Evolutionary conservation across 2,888 invertebrate species (phyloP), one percentile per base, ranked within the genome.

Genomic region (Diploptera punctata): DNA sequence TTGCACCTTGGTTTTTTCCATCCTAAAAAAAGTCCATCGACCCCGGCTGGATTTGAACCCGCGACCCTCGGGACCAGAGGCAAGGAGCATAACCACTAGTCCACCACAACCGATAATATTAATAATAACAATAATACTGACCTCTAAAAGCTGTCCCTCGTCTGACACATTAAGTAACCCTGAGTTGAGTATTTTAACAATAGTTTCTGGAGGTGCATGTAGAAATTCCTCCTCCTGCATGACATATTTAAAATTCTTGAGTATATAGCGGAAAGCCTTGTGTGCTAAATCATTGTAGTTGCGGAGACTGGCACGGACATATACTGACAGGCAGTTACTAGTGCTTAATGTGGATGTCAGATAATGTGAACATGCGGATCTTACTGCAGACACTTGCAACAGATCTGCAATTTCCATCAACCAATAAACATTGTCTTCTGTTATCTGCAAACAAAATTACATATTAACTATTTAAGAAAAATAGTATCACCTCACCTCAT

Each of bases 361-460:
- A 76, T 78, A 80, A 75, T 79, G 78, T 9, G 77, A 75, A 70
- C 79, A 80, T 33, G 78, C 73, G 65, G 78, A 76, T 67, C 78
- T 75, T 21, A 80, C 71, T 9, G 78, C 77, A 72, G 78, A 78
- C 26, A 80, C 75, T 73, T 79, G 79, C 16, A 80, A 74, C 5
- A 80, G 73, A 74, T 80, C 79, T 33, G 79, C 79, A 19, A 78
- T 77, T 71, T 78, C 79, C 71, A 80, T 75, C 49, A 80, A 70
- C 38, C 76, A 77, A 73, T 78, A 78, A 9, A 79, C 78, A 68
- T 79, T 78, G 18, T 76, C 74, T 67, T 80, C 79, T 62, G 75
- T 77, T 67, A 80, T 79, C 79, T 80, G 68, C 9, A 72, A 70
- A n/a, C n/a, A n/a, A n/a, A n/a, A n/a, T n/a, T n/a, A n/a, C n/a